These are phyloP conservation scores for Clarias batrachus DNA, from an alignment of 2,113 vertebrate genomes.

Conservation along the genomic window DNA sequence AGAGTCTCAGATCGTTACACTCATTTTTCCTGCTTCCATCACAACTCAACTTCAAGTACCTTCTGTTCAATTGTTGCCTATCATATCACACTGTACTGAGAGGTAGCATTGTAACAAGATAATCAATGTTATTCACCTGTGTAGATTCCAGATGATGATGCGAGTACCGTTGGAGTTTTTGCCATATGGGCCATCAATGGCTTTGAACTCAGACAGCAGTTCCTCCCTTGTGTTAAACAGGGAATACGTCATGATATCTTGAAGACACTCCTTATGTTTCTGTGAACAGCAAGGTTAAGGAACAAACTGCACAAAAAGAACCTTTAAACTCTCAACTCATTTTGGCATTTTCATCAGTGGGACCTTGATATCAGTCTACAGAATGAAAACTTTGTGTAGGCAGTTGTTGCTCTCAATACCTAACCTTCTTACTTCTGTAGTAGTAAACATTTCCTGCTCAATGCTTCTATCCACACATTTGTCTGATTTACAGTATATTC, in stretches of 20 bases:
- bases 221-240: constrained; percentile 78
- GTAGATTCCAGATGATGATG: constrained; percentile 96
- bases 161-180: constrained; percentile 80
- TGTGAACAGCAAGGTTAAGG: constrained; percentile 75
- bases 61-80: neutral
- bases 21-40: too few species aligned
- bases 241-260: constrained; percentile 83
- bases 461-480: neutral
- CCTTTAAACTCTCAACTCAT: neutral
- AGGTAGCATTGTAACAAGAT: too few species aligned
- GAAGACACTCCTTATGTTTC: constrained; percentile 77
- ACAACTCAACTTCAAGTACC: too few species aligned
- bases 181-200: constrained; percentile 65
- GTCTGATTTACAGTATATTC: neutral
- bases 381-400: neutral
- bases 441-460: neutral
- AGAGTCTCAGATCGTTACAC: too few species aligned
- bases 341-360: neutral
- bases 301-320: neutral
- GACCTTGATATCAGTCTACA: neutral
- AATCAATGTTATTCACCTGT: constrained; percentile 69
- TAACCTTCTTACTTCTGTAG: neutral
- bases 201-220: constrained; percentile 78
- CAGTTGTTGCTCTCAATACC: neutral
- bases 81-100: neutral